Conservation (phyloP, 2,888 invertebrate species). For the Cantharis lateralis region DNA sequence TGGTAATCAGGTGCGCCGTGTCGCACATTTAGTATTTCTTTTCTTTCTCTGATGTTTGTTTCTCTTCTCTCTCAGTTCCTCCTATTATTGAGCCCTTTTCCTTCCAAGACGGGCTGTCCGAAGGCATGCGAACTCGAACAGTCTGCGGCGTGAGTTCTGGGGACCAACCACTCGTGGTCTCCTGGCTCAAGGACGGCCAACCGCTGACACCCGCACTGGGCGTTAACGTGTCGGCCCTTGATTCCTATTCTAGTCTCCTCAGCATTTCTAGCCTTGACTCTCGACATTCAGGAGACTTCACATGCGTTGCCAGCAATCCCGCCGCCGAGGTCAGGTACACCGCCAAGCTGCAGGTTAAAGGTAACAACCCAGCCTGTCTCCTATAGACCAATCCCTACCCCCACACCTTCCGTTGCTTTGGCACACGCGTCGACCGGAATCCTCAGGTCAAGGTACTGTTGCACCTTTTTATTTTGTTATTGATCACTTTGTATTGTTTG, state of each 20-base stretch:
- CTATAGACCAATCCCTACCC: constrained; percentile 37
- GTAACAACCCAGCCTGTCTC: constrained; percentile 63
- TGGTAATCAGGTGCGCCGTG: constrained; percentile 66
- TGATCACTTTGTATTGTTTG: constrained; percentile 33
- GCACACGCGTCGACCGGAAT: constrained; percentile 64
- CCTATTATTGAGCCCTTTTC: constrained; percentile 85
- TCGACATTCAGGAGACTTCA: constrained; percentile 77
- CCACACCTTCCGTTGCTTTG: constrained; percentile 59
- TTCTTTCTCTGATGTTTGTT: constrained; percentile 65
- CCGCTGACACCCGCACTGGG: constrained; percentile 68
- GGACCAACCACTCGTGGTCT: constrained; percentile 78
- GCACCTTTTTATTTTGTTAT: constrained; percentile 63
- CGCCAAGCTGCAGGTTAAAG: constrained; percentile 81
- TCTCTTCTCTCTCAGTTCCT: constrained; percentile 70
- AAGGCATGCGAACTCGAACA: constrained; percentile 81
- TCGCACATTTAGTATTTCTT: constrained; percentile 53
- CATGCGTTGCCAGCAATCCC: constrained; percentile 78
- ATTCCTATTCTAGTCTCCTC: constrained; percentile 77
- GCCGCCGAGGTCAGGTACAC: constrained; percentile 80
- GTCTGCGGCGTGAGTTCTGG: constrained; percentile 81
- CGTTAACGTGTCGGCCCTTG: constrained; percentile 73
- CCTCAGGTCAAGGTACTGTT: constrained; percentile 67
- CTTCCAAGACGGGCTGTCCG: constrained; percentile 81
- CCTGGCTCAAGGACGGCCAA: constrained; percentile 83
- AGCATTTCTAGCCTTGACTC: constrained; percentile 77